These are phyloP conservation scores for Zoanthus gigantus DNA, from an alignment of 92 coral and sea anemone species.

Conservation along the genomic window DNA sequence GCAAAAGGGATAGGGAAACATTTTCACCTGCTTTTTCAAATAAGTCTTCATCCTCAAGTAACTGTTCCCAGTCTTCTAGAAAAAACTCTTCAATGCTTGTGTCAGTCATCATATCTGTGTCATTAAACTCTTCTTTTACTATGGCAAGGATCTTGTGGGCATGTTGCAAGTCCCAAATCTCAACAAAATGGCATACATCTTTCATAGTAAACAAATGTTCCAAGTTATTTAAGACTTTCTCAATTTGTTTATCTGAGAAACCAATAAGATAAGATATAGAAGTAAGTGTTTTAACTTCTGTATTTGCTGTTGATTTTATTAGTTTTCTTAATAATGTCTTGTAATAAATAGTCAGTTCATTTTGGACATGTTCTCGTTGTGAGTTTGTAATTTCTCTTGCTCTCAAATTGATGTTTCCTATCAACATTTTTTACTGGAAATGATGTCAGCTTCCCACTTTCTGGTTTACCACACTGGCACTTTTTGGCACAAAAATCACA, in stretches of 20 bases:
- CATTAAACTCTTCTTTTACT: too few species aligned
- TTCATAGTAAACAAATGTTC: too few species aligned
- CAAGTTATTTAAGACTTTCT: conserved; percentile 19
- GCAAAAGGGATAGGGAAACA: too few species aligned
- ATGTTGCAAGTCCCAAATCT: too few species aligned
- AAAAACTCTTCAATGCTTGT: too few species aligned
- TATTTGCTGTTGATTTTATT: conserved; percentile 35
- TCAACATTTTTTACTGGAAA: conserved; percentile 55
- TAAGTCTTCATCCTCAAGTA: too few species aligned
- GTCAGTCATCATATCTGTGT: too few species aligned
- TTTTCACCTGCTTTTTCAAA: too few species aligned
- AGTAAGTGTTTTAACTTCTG: conserved; percentile 46
- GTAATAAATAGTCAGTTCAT: conserved; percentile 22
- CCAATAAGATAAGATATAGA: conserved; percentile 48
- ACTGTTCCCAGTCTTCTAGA: too few species aligned
- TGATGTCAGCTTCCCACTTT: conserved; percentile 45
- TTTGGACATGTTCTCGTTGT: conserved; percentile 24
- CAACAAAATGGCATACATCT: too few species aligned
- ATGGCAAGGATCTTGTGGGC: too few species aligned
- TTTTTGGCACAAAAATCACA: conserved; percentile 67
- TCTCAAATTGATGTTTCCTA: conserved; percentile 32
- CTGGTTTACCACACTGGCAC: conserved; percentile 68
- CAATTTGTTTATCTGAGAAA: conserved; percentile 52
- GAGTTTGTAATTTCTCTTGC: too few species aligned
- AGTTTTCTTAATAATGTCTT: conserved; percentile 17